Evolutionary conservation across 2,888 invertebrate genomes (phyloP).

Genomic region (Parnassius glacialis): DNA sequence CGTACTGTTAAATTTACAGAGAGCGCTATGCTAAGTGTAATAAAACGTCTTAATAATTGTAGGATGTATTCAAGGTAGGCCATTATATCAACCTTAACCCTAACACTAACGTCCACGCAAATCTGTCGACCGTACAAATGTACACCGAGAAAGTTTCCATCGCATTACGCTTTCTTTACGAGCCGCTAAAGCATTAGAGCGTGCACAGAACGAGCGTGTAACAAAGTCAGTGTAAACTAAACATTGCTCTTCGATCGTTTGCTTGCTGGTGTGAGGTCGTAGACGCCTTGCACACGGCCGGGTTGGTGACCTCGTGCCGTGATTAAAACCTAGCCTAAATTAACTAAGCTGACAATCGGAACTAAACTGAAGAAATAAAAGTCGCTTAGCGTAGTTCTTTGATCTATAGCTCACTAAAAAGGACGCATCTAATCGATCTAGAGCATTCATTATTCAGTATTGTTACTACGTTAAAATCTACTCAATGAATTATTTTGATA

Average conservation of each 20-base stretch:
- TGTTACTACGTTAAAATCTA: too few species aligned
- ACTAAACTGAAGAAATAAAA: constrained; percentile 3
- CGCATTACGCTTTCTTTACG: constrained; percentile 44
- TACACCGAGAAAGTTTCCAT: constrained; percentile 20
- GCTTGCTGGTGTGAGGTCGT: constrained; percentile 39
- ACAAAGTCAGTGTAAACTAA: constrained; percentile 47
- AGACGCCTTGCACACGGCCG: constrained; percentile 63
- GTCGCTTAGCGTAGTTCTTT: background rate
- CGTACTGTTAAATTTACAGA: too few species aligned
- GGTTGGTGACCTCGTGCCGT: constrained; percentile 57
- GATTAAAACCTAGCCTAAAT: constrained; percentile 36
- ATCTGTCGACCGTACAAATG: constrained; percentile 4
- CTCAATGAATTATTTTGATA: too few species aligned
- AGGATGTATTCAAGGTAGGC: constrained; percentile 16
- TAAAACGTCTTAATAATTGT: constrained; percentile 6
- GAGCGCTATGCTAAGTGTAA: too few species aligned
- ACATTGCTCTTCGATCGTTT: constrained; percentile 31
- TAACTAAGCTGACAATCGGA: background rate
- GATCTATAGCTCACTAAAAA: background rate
- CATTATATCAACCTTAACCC: constrained; percentile 11
- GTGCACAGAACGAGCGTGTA: constrained; percentile 25
- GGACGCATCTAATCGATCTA: background rate
- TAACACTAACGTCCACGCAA: constrained; percentile 9
- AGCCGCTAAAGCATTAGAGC: constrained; percentile 30
- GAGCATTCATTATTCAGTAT: background rate